Conservation (phyloP, 2,113 vertebrate species). For the Ciconia boyciana region DNA sequence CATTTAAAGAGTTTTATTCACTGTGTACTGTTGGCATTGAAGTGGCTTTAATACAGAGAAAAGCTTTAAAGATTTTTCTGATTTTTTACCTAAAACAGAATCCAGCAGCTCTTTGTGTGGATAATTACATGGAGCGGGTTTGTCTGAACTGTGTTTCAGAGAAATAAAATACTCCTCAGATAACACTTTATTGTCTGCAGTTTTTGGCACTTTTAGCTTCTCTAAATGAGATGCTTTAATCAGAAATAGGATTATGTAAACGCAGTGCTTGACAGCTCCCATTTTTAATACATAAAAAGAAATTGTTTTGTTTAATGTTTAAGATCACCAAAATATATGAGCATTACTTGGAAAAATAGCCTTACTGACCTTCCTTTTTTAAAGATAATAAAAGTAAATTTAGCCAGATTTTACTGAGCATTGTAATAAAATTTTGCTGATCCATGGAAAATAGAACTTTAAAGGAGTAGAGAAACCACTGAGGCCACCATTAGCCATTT, state of each 20-base stretch:
- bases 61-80: neutral
- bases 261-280: neutral
- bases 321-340: neutral
- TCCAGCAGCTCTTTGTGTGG: neutral
- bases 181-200: neutral
- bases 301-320: constrained; percentile 14
- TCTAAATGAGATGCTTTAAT: constrained; percentile 14
- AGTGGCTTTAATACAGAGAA: neutral
- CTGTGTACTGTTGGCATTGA: neutral
- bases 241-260: neutral
- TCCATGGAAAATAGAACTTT: neutral
- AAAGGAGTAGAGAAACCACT: neutral
- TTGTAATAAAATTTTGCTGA: neutral
- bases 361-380: neutral
- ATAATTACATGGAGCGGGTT: neutral
- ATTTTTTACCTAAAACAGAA: neutral
- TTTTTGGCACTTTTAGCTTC: neutral
- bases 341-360: neutral
- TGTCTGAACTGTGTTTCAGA: neutral
- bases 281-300: constrained; percentile 7
- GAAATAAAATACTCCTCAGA: constrained; percentile 2
- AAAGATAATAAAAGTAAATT: neutral
- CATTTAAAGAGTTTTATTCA: neutral
- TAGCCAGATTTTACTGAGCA: neutral
- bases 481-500: neutral